Evolutionary conservation across 1,140 invertebrate genomes (phyloP), one percentile per base, ranked within the genome.

Genomic region (Aphaenogaster ashmeadi): DNA sequence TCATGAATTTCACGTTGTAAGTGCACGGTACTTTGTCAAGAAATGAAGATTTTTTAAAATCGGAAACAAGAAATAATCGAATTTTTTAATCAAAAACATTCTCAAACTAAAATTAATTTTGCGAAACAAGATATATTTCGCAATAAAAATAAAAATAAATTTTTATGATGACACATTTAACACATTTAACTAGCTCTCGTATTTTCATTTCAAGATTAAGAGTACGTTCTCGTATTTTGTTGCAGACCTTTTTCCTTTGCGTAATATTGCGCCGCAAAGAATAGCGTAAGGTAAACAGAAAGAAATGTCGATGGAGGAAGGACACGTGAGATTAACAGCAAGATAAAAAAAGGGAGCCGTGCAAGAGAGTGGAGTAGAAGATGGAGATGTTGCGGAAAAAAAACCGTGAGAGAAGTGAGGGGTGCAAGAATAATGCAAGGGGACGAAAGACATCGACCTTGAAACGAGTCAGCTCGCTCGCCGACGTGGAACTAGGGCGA

Each of bases 401-500:
- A 54, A 72, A 38, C 0, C 13, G 52, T 5, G 54, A 71, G n/a
- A 2, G 8, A 56, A 77, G 18, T 38, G 75, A 44, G 77, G 33
- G 47, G 54, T 80, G 38, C 33, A 58, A 52, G 41, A 64, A 27
- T 38, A 67, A 62, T 47, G 54, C 77, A 75, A 33, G 77, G 47
- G 27, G 4, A 18, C n/a, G 66, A 11, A 60, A 38, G 74, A 72
- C n/a, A 56, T 62, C 75, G 89, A 87, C 89, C 90, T 91, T 91
- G 90, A 91, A 89, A 88, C 86, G 80, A 90, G 87, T 81, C 81
- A 72, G 54, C 21, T 87, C 52, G 80, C 87, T 88, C 88, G 88
- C 47, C 86, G 88, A 74, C 56, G 86, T 74, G 85, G 69, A 91
- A 91, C 77, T 91, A 84, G 90, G 77, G 77, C 90, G 81, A 89